Conservation (phyloP, 2,888 invertebrate species). For the Electrophaes corylata region DNA sequence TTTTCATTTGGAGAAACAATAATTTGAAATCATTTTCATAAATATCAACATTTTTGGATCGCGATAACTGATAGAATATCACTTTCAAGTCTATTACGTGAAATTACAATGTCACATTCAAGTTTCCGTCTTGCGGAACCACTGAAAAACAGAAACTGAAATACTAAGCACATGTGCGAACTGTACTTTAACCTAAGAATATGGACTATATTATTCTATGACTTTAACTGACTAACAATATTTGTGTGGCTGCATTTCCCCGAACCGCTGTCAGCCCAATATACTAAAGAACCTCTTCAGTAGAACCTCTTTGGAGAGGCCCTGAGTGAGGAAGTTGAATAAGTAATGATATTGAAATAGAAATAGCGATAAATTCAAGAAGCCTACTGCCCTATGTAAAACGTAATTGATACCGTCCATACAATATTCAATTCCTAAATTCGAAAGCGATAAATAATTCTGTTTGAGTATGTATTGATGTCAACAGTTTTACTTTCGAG, state of each 20-base stretch:
- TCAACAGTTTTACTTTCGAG: slow-evolving; percentile 7
- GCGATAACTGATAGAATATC: no score
- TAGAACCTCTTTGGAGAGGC: slow-evolving; percentile 2
- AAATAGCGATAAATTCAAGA: slow-evolving; percentile 16
- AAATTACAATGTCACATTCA: no score
- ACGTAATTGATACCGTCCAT: neutral
- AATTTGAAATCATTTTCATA: no score
- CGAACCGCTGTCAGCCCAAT: slow-evolving; percentile 7
- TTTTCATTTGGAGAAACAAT: no score
- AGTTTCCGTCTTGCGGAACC: no score
- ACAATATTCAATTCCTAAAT: slow-evolving; percentile 8
- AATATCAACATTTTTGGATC: no score
- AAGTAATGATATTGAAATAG: slow-evolving; percentile 21
- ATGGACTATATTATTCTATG: no score
- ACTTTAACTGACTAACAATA: neutral
- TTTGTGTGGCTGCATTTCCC: neutral
- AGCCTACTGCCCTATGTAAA: slow-evolving; percentile 1
- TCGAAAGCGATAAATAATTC: slow-evolving; percentile 14
- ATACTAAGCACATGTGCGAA: no score
- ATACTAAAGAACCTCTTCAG: slow-evolving; percentile 10
- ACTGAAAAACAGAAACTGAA: no score
- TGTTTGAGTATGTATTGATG: slow-evolving; percentile 9
- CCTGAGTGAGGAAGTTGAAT: slow-evolving; percentile 21
- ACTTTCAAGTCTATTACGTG: no score
- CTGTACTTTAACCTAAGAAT: no score